Base-by-base conservation (phyloP, 92 coral and sea anemone species). In the Porites divaricata region DNA sequence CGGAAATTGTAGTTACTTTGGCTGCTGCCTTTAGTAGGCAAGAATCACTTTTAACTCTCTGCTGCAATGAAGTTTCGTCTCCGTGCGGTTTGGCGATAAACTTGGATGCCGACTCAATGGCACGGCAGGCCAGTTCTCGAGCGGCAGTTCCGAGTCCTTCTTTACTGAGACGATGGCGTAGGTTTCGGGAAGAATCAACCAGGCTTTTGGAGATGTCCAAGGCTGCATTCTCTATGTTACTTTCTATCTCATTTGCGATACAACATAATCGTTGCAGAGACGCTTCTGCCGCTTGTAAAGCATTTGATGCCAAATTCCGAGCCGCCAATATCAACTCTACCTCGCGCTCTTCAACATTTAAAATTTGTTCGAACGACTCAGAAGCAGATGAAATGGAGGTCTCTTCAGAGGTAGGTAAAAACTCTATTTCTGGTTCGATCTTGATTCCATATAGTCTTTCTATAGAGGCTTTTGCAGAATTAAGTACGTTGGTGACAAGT, bases 381-480 rank as follows among this genome's bases (percentile, higher is more conserved):
- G 8, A 23, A 19, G 53, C 0, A 0, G 56, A 25, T 19, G 57
- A 54, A 12, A 70, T 63, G 58, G 69, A 58, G 10, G 67, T 13
- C 57, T 80, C 56, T 71, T 70, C 53, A 4, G 57, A 26, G 9
- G 52, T 0, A 24, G 54, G 56, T 10, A 15, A 10, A 2, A 70
- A n/a, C n/a, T 26, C 74, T 6, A 68, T 76, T 11, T 68, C 76
- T 8, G 77, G 28, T 11, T 82, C 74, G 9, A 61, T 61, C 13
- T 64, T 75, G 24, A 67, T n/a, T 17, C 76, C 70, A 22, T 26
- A 61, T 4, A 74, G 49, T 9, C 69, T 74, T 35, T 86, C 68
- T 16, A 85, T 72, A 4, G 89, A 89, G 26, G 79, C 86, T 82
- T 85, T 85, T 26, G 89, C 86, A 23, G 92, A 89, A 61, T 73